These are phyloP conservation scores for Aphelocoma coerulescens DNA, from an alignment of 2,113 vertebrate species.

Conservation along the genomic window DNA sequence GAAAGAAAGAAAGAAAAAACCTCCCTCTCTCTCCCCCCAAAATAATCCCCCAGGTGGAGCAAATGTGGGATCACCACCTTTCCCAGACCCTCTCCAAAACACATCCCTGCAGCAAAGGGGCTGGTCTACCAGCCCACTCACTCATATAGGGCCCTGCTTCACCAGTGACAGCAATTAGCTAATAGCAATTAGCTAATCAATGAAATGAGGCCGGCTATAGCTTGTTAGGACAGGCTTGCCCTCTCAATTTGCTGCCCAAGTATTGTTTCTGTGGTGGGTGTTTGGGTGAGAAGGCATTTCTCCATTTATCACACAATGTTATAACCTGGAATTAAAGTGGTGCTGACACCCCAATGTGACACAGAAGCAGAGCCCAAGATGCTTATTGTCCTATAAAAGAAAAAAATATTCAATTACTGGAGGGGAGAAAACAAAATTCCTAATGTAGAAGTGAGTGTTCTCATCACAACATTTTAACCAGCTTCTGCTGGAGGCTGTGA, in stretches of 20 bases:
- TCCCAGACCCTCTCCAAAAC: not conserved
- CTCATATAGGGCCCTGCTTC: not conserved
- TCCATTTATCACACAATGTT: not conserved
- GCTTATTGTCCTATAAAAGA: not conserved
- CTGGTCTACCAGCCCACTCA: fast-evolving
- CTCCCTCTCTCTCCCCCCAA: too few species aligned
- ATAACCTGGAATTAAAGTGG: not conserved
- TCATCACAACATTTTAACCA: not conserved
- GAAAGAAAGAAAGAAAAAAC: fast-evolving
- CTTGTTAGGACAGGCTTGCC: not conserved
- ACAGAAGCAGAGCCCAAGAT: not conserved
- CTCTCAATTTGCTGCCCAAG: not conserved
- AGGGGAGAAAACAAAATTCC: too few species aligned
- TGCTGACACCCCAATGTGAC: not conserved
- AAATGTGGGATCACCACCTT: not conserved
- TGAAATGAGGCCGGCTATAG: not conserved
- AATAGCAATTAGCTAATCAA: conserved; percentile 24
- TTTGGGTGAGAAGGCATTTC: not conserved
- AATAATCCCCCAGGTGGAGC: not conserved
- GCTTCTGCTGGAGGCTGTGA: not conserved
- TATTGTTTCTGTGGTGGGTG: not conserved
- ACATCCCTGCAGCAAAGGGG: fast-evolving
- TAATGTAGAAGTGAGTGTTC: not conserved
- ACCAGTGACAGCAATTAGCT: conserved; percentile 6
- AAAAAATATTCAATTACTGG: not conserved